Percentiles rank a stretch among this genome's conserved stretches.
phyloP scores from a whole-genome alignment of 2,113 vertebrate species.

The Anarhynchus alexandrinus region DNA sequence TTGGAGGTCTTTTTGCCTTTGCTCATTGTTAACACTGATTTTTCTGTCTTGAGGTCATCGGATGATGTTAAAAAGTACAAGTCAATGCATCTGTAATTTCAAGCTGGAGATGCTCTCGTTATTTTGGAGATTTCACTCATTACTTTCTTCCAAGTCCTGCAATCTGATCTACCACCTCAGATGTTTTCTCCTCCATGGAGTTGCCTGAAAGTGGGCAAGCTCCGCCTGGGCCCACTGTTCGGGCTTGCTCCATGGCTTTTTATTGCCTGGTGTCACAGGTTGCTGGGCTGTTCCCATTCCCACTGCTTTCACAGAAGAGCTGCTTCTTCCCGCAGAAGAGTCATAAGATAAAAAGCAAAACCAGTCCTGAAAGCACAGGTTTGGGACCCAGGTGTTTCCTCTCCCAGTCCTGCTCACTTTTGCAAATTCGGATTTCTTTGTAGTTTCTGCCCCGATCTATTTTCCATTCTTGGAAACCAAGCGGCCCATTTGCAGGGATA shows the following conservation, averaged over 20 bases:
- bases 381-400: background rate
- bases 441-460: background rate
- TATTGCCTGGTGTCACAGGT: background rate
- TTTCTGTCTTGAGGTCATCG: background rate
- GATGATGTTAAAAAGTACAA: background rate
- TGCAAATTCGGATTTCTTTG: background rate
- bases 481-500: rapidly evolving
- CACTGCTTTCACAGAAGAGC: background rate
- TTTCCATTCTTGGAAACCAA: background rate
- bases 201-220: background rate
- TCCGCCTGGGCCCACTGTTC: background rate
- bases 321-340: background rate
- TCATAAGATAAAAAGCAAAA: background rate
- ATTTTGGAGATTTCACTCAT: background rate
- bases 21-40: background rate
- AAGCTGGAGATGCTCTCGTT: background rate
- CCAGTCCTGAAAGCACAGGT: background rate
- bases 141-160: background rate
- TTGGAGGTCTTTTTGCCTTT: background rate
- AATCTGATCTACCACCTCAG: background rate
- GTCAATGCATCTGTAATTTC: background rate
- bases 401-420: background rate
- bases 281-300: background rate
- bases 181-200: background rate
- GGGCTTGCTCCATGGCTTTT: background rate